These are phyloP conservation scores for Andrena flavipes DNA, from an alignment of 2,888 invertebrate genomes.

Conservation along the genomic window DNA sequence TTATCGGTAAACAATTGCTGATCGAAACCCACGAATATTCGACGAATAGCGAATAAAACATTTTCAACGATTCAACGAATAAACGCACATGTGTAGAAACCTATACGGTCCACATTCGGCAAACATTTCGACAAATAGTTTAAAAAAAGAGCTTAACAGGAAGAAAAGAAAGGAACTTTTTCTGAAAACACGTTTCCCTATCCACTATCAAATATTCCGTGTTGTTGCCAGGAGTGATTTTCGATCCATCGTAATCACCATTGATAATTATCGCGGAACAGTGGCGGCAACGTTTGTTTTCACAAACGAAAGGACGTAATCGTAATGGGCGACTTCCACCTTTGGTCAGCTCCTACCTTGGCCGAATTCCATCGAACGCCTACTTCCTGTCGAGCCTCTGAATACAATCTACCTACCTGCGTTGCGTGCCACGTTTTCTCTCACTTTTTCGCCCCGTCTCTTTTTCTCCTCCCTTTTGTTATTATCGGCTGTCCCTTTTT, in stretches of 20 bases:
- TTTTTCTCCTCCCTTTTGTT: slow-evolving; percentile 21
- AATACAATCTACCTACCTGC: slow-evolving; percentile 77
- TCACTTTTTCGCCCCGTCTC: slow-evolving; percentile 40
- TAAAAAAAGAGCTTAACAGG: neutral
- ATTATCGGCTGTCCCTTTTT: slow-evolving; percentile 46
- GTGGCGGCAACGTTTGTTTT: slow-evolving; percentile 68
- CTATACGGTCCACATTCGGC: no score
- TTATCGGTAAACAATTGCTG: no score
- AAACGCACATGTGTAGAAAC: no score
- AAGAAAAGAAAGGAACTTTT: neutral
- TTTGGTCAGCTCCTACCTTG: slow-evolving; percentile 81
- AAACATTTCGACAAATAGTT: no score
- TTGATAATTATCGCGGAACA: slow-evolving; percentile 49
- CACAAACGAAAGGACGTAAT: slow-evolving; percentile 75
- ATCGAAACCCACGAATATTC: no score
- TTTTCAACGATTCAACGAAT: no score
- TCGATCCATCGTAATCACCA: slow-evolving; percentile 29
- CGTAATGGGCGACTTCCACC: slow-evolving; percentile 81
- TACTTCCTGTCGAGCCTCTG: slow-evolving; percentile 83
- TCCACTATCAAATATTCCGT: neutral
- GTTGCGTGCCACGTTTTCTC: slow-evolving; percentile 67
- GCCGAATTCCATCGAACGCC: slow-evolving; percentile 83
- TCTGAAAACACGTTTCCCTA: slow-evolving; percentile 23
- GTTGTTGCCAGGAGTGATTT: slow-evolving; percentile 14
- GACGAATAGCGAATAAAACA: no score